phyloP scores from a whole-genome alignment of 2,797 vertebrate genomes.

The Orientallactaga sibirica region DNA sequence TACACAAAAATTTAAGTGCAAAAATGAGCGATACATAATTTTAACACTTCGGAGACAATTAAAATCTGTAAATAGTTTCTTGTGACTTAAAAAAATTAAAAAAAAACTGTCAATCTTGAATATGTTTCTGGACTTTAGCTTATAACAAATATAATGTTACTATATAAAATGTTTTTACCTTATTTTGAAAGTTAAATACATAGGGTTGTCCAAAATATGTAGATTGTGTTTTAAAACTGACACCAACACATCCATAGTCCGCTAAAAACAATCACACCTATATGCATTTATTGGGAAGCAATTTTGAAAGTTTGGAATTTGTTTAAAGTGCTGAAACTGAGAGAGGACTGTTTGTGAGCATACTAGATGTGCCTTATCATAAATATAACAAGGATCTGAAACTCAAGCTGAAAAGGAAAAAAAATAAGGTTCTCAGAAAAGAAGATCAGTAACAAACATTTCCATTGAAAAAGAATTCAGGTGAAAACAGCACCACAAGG shows the following conservation, averaged over 20 bases:
- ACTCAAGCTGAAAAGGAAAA: background rate
- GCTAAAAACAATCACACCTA: constrained; percentile 56
- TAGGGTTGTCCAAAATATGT: constrained; percentile 55
- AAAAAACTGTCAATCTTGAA: constrained; percentile 61
- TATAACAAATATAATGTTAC: constrained; percentile 78
- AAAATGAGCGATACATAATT: constrained; percentile 78
- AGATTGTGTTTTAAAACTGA: constrained; percentile 67
- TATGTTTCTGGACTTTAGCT: constrained; percentile 72
- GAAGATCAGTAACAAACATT: constrained; percentile 76
- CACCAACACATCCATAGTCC: constrained; percentile 56
- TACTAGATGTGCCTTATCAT: constrained; percentile 4
- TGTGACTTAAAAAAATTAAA: constrained; percentile 65
- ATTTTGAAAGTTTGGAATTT: constrained; percentile 75
- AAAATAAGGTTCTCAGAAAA: constrained; percentile 58
- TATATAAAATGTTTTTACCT: constrained; percentile 76
- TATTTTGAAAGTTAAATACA: constrained; percentile 75
- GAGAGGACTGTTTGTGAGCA: constrained; percentile 55
- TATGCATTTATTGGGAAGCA: constrained; percentile 56
- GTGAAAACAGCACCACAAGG: constrained; percentile 85
- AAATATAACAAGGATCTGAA: constrained; percentile 62
- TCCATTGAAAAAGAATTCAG: constrained; percentile 73
- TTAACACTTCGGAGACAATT: constrained; percentile 71
- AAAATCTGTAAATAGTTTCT: constrained; percentile 75
- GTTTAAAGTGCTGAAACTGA: constrained; percentile 77
- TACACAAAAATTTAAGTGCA: background rate